Evolutionary conservation across 2,888 invertebrate species (phyloP), one percentile per base, ranked within the genome.

Genomic region (Alloscopus bannaensis): DNA sequence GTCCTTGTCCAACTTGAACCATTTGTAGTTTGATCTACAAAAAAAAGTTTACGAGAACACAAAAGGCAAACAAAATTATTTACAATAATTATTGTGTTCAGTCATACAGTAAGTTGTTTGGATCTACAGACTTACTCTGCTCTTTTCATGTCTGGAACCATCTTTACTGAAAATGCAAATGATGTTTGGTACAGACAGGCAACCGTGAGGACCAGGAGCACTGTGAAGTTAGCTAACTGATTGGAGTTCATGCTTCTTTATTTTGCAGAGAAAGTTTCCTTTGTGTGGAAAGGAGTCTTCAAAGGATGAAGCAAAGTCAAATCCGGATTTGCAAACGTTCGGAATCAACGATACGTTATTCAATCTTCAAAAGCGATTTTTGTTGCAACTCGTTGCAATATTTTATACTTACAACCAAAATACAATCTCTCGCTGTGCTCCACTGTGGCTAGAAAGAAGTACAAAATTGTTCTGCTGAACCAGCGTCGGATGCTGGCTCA

Each of bases 1-100:
- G 13, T 75, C 65, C 73, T 75, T 75, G 59, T 75, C 73, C 57
- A 75, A 36, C 36, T 75, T 75, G 66, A 75, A 66, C 73, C 73
- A 75, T 57, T 75, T 75, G 66, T 65, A 65, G 31, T 75, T 75
- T 57, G 66, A 75, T 28, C 73, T 66, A 26, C 6, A 55, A 13
- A 55, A 50, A 50, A 50, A 18, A 50, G 13, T 50, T 50, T 50
- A n/a, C 50, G n/a, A 36, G 36, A 36, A 31, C 13, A 6, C 31
- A 24, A 47, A 65, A 47, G 18, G 29, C 18, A 40, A 31, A 36
- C 28, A 62, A 62, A 62, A 13, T 59, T 31, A 59, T 29, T 40
- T n/a, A n/a, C n/a, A n/a, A n/a, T n/a, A n/a, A n/a, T n/a, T n/a
- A n/a, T n/a, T n/a, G n/a, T 13, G n/a, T 47, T 13, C n/a, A 47